These are phyloP conservation scores for Mesorhabditis belari DNA, from an alignment of 2,888 invertebrate species.

Conservation along the genomic window DNA sequence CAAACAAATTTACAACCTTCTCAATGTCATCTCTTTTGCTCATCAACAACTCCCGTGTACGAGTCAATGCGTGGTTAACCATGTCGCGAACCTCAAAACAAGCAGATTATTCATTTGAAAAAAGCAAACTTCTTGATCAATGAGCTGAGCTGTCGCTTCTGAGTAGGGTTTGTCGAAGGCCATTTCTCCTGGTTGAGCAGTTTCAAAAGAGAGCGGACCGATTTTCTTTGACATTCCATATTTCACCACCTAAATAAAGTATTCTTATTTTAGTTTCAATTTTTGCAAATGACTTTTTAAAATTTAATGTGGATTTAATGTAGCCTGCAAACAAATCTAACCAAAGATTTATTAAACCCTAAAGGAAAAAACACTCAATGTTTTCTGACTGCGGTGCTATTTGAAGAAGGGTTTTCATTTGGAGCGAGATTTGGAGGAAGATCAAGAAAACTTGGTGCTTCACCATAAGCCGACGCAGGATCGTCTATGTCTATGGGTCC, in stretches of 20 bases:
- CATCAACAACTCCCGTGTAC: conserved; percentile 71
- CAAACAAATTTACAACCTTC: conserved; percentile 61
- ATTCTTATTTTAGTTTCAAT: neutral
- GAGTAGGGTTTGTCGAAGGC: conserved; percentile 78
- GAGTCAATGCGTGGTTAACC: conserved; percentile 71
- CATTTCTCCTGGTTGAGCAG: conserved; percentile 80
- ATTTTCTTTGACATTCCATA: conserved; percentile 97
- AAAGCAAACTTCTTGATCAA: conserved; percentile 70
- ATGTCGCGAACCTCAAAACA: conserved; percentile 64
- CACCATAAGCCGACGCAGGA: too few relatives aligned
- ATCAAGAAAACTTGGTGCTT: too few relatives aligned
- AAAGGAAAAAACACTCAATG: too few relatives aligned
- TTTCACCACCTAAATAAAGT: conserved; percentile 68
- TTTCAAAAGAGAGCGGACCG: conserved; percentile 90
- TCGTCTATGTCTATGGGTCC: too few relatives aligned
- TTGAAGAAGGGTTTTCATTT: too few relatives aligned
- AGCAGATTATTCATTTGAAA: too few relatives aligned
- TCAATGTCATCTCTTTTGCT: conserved; percentile 78
- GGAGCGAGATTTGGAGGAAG: too few relatives aligned
- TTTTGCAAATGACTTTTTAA: neutral
- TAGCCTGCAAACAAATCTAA: too few relatives aligned
- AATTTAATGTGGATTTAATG: too few relatives aligned
- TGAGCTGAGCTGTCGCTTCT: conserved; percentile 89
- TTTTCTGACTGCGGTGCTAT: too few relatives aligned
- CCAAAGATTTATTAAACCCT: too few relatives aligned